A percentile compares a stretch with the other conserved stretches of the same genome.
Evolutionary conservation across 2,888 invertebrate genomes (phyloP).

Genomic region (Meteorus colon): DNA sequence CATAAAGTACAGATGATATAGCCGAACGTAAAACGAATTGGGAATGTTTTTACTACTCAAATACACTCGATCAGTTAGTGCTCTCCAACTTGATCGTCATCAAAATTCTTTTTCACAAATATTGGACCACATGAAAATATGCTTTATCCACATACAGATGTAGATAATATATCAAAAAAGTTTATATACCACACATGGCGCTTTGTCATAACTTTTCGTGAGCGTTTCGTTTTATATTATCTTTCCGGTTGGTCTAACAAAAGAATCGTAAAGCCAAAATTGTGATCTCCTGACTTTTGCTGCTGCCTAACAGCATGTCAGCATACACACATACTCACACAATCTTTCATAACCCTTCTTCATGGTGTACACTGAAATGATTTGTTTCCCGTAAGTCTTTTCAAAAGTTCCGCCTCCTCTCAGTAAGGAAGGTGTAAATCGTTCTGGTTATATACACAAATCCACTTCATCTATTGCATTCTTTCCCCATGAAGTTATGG

Average conservation of each 20-base stretch:
- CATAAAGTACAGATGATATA: neutral
- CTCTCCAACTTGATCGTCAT: neutral
- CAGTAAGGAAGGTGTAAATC: constrained; percentile 58
- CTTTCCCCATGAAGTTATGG: neutral
- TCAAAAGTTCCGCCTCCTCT: constrained; percentile 52
- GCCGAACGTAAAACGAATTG: neutral
- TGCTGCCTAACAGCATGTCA: neutral
- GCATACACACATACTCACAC: neutral
- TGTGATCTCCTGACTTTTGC: constrained; percentile 37
- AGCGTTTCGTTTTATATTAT: constrained; percentile 43
- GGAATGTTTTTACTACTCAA: neutral
- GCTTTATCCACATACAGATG: neutral
- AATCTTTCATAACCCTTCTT: neutral
- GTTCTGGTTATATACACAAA: constrained; percentile 43
- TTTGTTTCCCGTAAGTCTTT: constrained; percentile 55
- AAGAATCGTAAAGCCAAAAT: constrained; percentile 58
- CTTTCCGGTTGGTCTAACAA: constrained; percentile 53
- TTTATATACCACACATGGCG: neutral
- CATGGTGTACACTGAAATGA: constrained; percentile 46
- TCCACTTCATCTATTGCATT: neutral
- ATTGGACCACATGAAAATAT: neutral
- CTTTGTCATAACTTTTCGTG: constrained; percentile 10
- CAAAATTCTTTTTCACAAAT: constrained; percentile 5
- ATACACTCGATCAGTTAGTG: neutral
- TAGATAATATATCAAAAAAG: neutral